Conservation (phyloP, 1,140 invertebrate species). For the Reticulitermes speratus region DNA sequence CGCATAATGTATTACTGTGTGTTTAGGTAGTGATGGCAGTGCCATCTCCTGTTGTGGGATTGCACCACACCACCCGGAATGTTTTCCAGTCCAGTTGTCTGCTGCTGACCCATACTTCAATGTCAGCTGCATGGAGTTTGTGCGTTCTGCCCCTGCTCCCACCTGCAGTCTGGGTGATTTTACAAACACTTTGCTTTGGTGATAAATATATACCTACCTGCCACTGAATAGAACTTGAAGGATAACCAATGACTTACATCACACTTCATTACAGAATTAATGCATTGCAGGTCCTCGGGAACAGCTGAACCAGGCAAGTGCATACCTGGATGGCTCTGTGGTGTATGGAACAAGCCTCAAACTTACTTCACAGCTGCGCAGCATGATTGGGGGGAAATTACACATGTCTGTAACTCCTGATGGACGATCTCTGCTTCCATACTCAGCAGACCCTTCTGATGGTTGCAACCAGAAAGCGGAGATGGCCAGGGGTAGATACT, state of each 20-base stretch:
- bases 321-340: conserved; percentile 87
- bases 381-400: conserved; percentile 58
- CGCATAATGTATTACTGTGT: too few relatives aligned
- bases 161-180: conserved; percentile 72
- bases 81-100: conserved; percentile 71
- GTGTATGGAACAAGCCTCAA: conserved; percentile 71
- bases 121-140: conserved; percentile 78
- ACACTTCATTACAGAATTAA: too few relatives aligned
- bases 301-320: conserved; percentile 87
- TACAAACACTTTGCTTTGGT: not conserved
- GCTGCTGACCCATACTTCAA: conserved; percentile 68
- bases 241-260: too few relatives aligned
- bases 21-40: conserved; percentile 38
- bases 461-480: conserved; percentile 72
- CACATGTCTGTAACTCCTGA: conserved; percentile 63
- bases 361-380: conserved; percentile 55
- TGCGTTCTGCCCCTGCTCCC: conserved; percentile 79
- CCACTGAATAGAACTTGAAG: too few relatives aligned
- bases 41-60: conserved; percentile 63
- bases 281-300: conserved; percentile 65
- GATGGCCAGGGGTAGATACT: conserved; percentile 67
- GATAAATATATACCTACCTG: too few relatives aligned
- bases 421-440: conserved; percentile 64
- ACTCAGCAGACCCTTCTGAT: conserved; percentile 67
- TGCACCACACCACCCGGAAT: conserved; percentile 67